Evolutionary conservation across 2,113 vertebrate genomes (phyloP).

Genomic region (Cardinalis cardinalis): DNA sequence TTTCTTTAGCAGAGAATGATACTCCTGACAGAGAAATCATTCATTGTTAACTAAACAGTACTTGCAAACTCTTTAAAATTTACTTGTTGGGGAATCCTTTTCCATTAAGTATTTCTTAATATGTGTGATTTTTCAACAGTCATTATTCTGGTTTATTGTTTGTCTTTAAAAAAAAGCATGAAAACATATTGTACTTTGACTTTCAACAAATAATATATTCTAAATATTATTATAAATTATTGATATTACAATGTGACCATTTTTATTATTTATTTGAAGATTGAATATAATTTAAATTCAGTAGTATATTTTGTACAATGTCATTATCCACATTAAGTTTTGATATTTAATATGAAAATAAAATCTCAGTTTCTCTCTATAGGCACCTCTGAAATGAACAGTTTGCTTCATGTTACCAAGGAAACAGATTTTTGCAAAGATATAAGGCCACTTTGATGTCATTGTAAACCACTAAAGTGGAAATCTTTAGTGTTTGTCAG

Average conservation of each 20-base stretch:
- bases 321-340: constrained; percentile 22
- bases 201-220: not conserved
- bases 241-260: not conserved
- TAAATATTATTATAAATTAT: not conserved
- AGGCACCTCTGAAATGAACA: constrained; percentile 50
- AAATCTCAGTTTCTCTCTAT: constrained; percentile 20
- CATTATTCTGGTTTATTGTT: not conserved
- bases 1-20: not conserved
- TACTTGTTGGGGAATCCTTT: not conserved
- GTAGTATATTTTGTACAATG: not conserved
- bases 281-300: not conserved
- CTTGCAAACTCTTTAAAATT: not conserved
- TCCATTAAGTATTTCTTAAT: not conserved
- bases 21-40: not conserved
- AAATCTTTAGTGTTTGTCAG: constrained; percentile 69
- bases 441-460: constrained; percentile 65
- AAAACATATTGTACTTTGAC: not conserved
- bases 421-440: constrained; percentile 70
- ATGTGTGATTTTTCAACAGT: not conserved
- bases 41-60: not conserved
- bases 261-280: not conserved
- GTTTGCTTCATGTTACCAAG: constrained; percentile 65
- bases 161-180: not conserved
- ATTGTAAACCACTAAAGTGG: constrained; percentile 65
- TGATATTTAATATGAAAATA: constrained; percentile 47